Percentiles rank a stretch among this genome's conserved stretches.
Evolutionary conservation across 2,888 invertebrate genomes (phyloP).

Genomic region (Scrobipalpa costella): DNA sequence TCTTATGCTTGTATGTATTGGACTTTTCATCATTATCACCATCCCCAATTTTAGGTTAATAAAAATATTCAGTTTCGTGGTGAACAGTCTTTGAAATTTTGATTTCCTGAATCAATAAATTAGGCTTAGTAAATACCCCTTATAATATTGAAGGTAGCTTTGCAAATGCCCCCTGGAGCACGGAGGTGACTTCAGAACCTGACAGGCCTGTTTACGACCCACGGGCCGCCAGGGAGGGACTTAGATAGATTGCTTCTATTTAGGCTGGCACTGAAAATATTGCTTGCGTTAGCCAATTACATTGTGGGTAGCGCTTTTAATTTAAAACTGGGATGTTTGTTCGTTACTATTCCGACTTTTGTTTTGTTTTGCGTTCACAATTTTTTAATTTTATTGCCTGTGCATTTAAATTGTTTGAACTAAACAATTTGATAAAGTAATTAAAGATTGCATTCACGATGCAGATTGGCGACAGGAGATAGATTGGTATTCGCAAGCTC

Average conservation of each 20-base stretch:
- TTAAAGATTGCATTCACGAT: conserved; percentile 21
- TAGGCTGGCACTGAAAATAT: conserved; percentile 48
- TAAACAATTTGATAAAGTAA: conserved; percentile 23
- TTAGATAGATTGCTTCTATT: conserved; percentile 57
- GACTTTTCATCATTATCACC: too few species aligned
- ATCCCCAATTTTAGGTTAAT: too few species aligned
- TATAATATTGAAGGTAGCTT: conserved; percentile 40
- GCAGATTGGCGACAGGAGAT: conserved; percentile 22
- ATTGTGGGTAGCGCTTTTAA: conserved; percentile 31
- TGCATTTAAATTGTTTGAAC: conserved; percentile 13
- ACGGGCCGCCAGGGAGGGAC: conserved; percentile 51
- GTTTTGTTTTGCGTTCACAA: not conserved
- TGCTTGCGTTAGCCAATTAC: conserved; percentile 48
- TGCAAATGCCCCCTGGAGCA: conserved; percentile 45
- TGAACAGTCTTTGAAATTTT: not conserved
- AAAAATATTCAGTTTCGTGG: not conserved
- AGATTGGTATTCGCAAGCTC: conserved; percentile 26
- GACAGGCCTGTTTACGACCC: conserved; percentile 55
- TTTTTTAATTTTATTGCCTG: not conserved
- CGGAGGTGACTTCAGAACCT: conserved; percentile 46
- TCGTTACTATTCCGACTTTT: not conserved
- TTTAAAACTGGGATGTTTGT: conserved; percentile 11
- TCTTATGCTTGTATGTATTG: not conserved
- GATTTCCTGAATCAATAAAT: conserved; percentile 11
- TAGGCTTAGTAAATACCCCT: conserved; percentile 37